Base-by-base conservation (phyloP, 2,888 invertebrate genomes). In the Chrysolina americana region DNA sequence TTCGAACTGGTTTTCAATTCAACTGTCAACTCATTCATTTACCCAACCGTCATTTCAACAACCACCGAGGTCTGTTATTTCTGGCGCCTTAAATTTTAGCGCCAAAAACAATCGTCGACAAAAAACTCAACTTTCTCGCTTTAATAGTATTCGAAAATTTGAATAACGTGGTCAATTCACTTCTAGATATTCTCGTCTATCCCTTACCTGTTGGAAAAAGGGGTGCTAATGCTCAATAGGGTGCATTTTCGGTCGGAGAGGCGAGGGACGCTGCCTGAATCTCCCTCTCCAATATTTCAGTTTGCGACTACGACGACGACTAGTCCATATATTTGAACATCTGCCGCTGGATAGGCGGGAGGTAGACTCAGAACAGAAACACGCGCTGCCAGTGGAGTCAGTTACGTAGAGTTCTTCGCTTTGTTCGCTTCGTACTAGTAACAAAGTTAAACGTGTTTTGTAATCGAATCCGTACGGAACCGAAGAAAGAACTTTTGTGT, bases 241-340 rank as follows among this genome's bases (percentile, higher is more conserved):
- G 75, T 71, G 75, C 71, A 69, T 69, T 71, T 68, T 68, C 53
- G 56, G 41, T 56, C 53, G 68, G 71, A 72, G 76, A 76, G 79
- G 76, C 73, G 74, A 78, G 76, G 77, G 70, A 64, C 65, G 59
- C 74, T 76, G 70, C 74, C 76, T 72, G 72, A 48, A 64, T 73
- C 76, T 76, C 76, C 73, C 76, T 75, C 71, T 59, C 73, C 71
- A 41, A 36, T 65, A 70, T 50, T 65, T 64, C 70, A 50, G 76
- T 78, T 76, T 77, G 77, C 77, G 66, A 70, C 65, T 68, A 76
- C 53, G 48, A 21, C 53, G 48, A 21, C 53, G 53, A 53, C 78
- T 81, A 81, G 82, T 82, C 81, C 82, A 82, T 81, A 83, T 83
- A 83, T 83, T 82, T 71, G 80, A 83, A 81, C 83, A 84, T 82